phyloP scores from a whole-genome alignment of 1,140 invertebrate species.

The Ips typographus region DNA sequence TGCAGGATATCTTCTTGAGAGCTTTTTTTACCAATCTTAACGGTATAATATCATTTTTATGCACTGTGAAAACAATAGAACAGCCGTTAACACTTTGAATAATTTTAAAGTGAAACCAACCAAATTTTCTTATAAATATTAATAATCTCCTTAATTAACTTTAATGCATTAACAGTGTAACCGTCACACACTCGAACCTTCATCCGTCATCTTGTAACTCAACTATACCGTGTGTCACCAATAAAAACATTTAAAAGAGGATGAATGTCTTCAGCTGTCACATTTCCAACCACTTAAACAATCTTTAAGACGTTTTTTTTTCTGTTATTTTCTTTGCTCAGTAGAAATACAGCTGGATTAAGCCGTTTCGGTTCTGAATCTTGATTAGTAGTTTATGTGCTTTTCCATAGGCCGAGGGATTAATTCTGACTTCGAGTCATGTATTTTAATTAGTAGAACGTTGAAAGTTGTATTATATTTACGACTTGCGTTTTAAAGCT shows the following conservation, averaged over 20 bases:
- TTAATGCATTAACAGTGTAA: slow-evolving; percentile 18
- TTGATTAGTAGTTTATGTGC: slow-evolving; percentile 16
- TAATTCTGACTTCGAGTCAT: slow-evolving; percentile 13
- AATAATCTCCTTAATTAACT: slow-evolving; percentile 16
- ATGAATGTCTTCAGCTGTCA: slow-evolving; percentile 24
- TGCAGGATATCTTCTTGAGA: too few species aligned
- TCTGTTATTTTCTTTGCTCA: not conserved
- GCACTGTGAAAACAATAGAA: too few species aligned
- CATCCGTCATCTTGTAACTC: slow-evolving; percentile 7
- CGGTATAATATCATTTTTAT: too few species aligned
- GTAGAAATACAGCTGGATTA: slow-evolving; percentile 8
- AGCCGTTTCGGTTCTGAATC: slow-evolving; percentile 9
- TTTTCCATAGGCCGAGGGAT: slow-evolving; percentile 5
- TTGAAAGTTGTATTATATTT: too few species aligned
- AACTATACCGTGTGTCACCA: slow-evolving; percentile 7
- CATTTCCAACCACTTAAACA: slow-evolving; percentile 22
- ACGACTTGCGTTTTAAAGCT: too few species aligned
- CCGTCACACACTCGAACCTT: slow-evolving; percentile 7
- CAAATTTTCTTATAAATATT: slow-evolving; percentile 11
- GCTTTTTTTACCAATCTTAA: too few species aligned
- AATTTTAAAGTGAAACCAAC: not conserved
- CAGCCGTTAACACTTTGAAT: too few species aligned
- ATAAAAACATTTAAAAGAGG: slow-evolving; percentile 21
- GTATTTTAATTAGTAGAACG: slow-evolving; percentile 6
- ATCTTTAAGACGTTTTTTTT: slow-evolving; percentile 12